These are phyloP conservation scores for Branchinecta lynchi DNA, from an alignment of 1,140 invertebrate genomes.

Conservation along the genomic window DNA sequence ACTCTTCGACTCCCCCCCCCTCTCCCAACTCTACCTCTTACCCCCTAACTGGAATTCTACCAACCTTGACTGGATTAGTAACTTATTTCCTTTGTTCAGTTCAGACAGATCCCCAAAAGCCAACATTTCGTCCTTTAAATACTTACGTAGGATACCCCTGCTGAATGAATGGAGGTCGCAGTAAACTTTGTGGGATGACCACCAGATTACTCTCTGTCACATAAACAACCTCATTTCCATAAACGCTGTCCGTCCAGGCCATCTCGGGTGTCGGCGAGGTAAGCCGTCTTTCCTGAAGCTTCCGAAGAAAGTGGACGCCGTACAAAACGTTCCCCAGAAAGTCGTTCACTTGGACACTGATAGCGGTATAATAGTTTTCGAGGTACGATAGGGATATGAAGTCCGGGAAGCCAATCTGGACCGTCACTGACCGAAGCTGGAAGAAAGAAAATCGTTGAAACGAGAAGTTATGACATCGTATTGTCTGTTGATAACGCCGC, in stretches of 20 bases:
- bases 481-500: not conserved
- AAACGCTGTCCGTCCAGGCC: slow-evolving; percentile 28
- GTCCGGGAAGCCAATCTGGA: slow-evolving; percentile 39
- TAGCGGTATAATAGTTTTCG: slow-evolving; percentile 33
- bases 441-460: slow-evolving; percentile 24
- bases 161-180: slow-evolving; percentile 32
- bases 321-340: slow-evolving; percentile 36
- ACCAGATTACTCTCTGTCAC: slow-evolving; percentile 34
- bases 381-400: slow-evolving; percentile 30
- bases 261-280: slow-evolving; percentile 27
- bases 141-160: slow-evolving; percentile 32
- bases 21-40: too few relatives aligned
- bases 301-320: slow-evolving; percentile 30
- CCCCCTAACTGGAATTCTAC: too few relatives aligned
- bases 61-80: too few relatives aligned
- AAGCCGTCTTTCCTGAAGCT: slow-evolving; percentile 27
- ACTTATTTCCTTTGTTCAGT: too few relatives aligned
- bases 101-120: too few relatives aligned
- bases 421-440: slow-evolving; percentile 33
- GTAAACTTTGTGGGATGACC: slow-evolving; percentile 32
- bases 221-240: slow-evolving; percentile 29
- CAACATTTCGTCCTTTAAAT: not conserved
- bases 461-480: slow-evolving; percentile 19
- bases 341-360: slow-evolving; percentile 36
- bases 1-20: too few relatives aligned